Evolutionary conservation across 1,140 invertebrate species (phyloP).

Genomic region (Drosophila seguyi): DNA sequence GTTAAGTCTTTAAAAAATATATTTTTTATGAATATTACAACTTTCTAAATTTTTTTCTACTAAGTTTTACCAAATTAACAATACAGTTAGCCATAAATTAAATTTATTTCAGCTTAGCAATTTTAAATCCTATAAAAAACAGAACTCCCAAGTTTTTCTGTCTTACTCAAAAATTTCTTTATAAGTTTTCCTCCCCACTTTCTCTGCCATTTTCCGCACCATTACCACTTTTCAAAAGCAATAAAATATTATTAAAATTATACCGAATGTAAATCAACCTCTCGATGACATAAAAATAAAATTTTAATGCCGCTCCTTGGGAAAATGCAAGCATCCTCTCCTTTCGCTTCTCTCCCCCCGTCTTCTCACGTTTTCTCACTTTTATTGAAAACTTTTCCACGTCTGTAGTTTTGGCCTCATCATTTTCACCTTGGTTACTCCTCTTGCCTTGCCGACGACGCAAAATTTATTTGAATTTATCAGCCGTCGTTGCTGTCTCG

Average conservation of each 20-base stretch:
- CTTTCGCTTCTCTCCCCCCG: conserved; percentile 2
- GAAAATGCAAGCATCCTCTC: conserved; percentile 11
- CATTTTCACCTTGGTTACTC: conserved; percentile 84
- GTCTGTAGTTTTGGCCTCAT: conserved; percentile 53
- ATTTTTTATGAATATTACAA: no score
- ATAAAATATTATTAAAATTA: conserved; percentile 85
- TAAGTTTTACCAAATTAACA: no score
- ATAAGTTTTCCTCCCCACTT: background rate
- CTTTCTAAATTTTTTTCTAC: no score
- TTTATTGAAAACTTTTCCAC: conserved; percentile 76
- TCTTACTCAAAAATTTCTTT: background rate
- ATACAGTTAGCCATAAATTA: background rate
- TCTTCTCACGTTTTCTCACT: conserved; percentile 28
- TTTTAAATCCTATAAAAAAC: background rate
- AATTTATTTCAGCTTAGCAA: background rate
- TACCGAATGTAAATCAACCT: conserved; percentile 82
- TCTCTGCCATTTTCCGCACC: conserved; percentile 65
- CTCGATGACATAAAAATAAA: conserved; percentile 85
- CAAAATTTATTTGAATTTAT: conserved; percentile 78
- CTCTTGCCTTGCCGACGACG: conserved; percentile 28
- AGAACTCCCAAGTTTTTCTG: no score
- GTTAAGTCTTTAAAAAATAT: no score
- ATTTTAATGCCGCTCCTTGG: conserved; percentile 75
- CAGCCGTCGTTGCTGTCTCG: conserved; percentile 48
- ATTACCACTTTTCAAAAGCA: conserved; percentile 76